Evolutionary conservation across 1,140 invertebrate genomes (phyloP), one percentile per base, ranked within the genome.

Genomic region (Plodia interpunctella): DNA sequence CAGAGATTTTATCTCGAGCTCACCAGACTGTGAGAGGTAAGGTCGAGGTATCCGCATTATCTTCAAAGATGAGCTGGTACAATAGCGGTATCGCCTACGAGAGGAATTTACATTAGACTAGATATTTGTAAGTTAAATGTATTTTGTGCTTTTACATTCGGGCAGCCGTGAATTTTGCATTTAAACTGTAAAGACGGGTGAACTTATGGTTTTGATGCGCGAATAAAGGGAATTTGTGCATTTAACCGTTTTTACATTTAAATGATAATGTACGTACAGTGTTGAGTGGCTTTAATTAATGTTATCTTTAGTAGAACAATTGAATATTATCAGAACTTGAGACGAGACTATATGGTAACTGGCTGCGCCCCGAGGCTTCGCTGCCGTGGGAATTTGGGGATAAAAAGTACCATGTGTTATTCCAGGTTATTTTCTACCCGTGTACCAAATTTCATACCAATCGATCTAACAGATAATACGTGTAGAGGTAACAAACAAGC

Each of bases 11-110:
- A 25, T 25, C 18, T 54, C 28, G 63, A 57, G 64, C 63, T 72
- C 72, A 68, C 68, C 60, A 66, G 65, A 74, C 71, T 63, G 68
- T 63, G 57, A 79, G 75, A 75, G 65, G 60, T 60, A 60, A 68
- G 63, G 59, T 55, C 63, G 66, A 65, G 56, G 66, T 69, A 69
- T 57, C 66, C 60, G 66, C 74, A 74, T 76, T 73, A 74, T 70
- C 76, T 76, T 68, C 61, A 66, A 68, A 80, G 71, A 74, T 76
- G 68, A 65, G 59, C 55, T 20, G 63, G 66, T 68, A 78, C 72
- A 82, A 79, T 75, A 56, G 69, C 19, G 58, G 65, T 66, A 67
- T 74, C 70, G 73, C 50, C 54, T 35, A 60, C 64, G 73, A 70
- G 71, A 68, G 63, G 62, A 74, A 66, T 69, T 70, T 65, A 56